These are phyloP conservation scores for Eleginops maclovinus DNA, from an alignment of 2,113 vertebrate species.

Conservation along the genomic window DNA sequence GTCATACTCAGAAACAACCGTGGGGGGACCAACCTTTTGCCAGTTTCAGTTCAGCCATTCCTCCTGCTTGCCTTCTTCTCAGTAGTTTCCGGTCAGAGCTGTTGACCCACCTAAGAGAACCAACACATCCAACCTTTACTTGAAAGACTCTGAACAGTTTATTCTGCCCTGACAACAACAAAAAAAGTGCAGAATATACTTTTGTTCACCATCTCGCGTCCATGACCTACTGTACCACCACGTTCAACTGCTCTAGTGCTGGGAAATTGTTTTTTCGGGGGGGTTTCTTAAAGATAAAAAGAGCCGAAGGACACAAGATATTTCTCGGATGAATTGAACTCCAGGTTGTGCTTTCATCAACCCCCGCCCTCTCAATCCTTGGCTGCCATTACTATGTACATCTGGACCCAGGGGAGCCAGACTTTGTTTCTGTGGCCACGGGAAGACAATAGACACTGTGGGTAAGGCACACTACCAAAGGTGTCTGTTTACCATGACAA, in stretches of 20 bases:
- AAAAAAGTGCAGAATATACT: neutral
- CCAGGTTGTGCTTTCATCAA: constrained; percentile 38
- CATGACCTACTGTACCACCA: neutral
- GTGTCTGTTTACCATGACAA: constrained; percentile 77
- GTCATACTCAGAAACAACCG: no score
- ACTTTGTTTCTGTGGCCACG: constrained; percentile 53
- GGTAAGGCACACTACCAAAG: constrained; percentile 56
- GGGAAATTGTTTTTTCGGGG: neutral
- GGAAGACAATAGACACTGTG: constrained; percentile 59
- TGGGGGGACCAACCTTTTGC: no score
- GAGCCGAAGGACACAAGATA: neutral
- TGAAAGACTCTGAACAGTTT: neutral
- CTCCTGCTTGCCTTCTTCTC: neutral
- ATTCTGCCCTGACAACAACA: neutral
- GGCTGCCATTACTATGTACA: constrained; percentile 50
- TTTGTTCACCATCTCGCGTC: neutral
- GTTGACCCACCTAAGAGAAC: constrained; percentile 12
- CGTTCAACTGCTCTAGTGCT: neutral
- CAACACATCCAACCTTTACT: neutral
- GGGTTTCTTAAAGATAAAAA: constrained; percentile 8
- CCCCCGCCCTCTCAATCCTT: constrained; percentile 7
- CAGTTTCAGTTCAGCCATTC: no score
- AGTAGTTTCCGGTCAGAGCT: neutral
- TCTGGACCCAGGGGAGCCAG: constrained; percentile 53
- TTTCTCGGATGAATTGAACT: constrained; percentile 29